Conservation (phyloP, 2,888 invertebrate species). For the Branchellion lobata region DNA sequence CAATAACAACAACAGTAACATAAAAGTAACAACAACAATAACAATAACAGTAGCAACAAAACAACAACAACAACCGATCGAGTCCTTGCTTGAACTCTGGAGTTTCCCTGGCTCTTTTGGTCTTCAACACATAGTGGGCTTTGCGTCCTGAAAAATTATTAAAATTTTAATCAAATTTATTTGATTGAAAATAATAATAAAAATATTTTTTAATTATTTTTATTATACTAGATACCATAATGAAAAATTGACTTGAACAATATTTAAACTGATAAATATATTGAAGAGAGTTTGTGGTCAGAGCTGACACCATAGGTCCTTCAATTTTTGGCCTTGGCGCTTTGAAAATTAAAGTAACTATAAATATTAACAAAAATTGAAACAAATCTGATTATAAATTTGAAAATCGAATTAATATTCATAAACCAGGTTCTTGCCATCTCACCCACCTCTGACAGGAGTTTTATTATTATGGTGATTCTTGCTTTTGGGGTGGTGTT, state of each 20-base stretch:
- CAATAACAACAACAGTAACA: not conserved
- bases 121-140: conserved; percentile 37
- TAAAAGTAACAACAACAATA: too few species aligned
- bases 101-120: conserved; percentile 37
- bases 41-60: too few species aligned
- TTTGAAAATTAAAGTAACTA: too few species aligned
- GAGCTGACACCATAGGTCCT: not conserved
- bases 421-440: too few species aligned
- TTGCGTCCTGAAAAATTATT: not conserved
- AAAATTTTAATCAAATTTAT: not conserved
- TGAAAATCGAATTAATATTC: too few species aligned
- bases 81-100: conserved; percentile 37
- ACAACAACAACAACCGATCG: not conserved
- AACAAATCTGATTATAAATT: too few species aligned
- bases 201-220: not conserved
- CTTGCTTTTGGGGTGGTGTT: too few species aligned
- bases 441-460: too few species aligned
- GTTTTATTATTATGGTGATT: too few species aligned
- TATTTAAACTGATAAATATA: not conserved
- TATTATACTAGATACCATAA: too few species aligned
- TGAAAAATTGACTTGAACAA: not conserved
- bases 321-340: too few species aligned
- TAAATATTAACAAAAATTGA: too few species aligned
- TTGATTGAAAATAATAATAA: not conserved
- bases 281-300: not conserved